Evolutionary conservation across 2,113 vertebrate genomes (phyloP), one percentile per base, ranked within the genome.

Genomic region (Cisticola juncidis): DNA sequence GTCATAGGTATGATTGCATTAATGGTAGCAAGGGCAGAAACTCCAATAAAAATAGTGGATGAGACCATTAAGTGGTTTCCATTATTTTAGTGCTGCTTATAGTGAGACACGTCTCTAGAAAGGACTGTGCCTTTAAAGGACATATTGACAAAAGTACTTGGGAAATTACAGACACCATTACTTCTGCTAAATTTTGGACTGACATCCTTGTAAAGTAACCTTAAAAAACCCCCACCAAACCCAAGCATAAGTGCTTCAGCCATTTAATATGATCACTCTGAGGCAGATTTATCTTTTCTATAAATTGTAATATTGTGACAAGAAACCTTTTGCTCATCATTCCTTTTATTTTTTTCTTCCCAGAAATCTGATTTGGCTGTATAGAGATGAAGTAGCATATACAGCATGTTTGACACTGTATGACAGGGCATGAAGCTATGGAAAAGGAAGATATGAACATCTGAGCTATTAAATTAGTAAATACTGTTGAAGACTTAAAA

Each of bases 381-480:
- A 62, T 84, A 91, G 85, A 86, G 85, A 82, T 90, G 56, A 92
- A 91, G 81, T 78, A 68, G 64, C 25, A 22, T 60, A 69, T 91
- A 26, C 42, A 73, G 45, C 38, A 11, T 57, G 48, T 73, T 81
- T 87, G 73, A 69, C 61, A 25, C 38, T 42, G 69, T 71, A 38
- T 69, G 82, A 33, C 47, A 70, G 69, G 86, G 50, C 58, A 47
- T 25, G 44, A 58, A 73, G 62, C 73, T 91, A 91, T 82, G 44
- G 58, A 58, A 91, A 82, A 82, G 50, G 21, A 92, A 77, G 33
- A 54, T 58, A 29, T 11, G 36, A 91, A 47, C 35, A 62, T 64
- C 62, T 58, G 40, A 66, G 60, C 92, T 72, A 76, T 71, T 96
- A 38, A 94, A 94, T 90, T 54, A 85, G 47, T 82, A 95, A 96